These are phyloP conservation scores for Solenopsis fugax DNA, from an alignment of 1,140 invertebrate species.

Conservation along the genomic window DNA sequence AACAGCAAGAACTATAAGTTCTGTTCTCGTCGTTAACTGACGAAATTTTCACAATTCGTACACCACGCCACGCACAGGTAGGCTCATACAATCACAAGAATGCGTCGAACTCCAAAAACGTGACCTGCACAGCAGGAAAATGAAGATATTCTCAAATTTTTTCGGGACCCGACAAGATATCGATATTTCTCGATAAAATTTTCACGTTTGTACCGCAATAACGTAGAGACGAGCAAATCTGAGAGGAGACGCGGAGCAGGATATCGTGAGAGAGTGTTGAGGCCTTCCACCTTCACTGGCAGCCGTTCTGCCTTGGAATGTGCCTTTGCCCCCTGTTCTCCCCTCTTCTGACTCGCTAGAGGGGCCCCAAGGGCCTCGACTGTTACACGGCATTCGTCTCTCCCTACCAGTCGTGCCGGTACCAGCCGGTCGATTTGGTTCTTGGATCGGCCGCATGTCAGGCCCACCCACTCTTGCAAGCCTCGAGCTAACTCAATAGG, in stretches of 20 bases:
- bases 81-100: neutral
- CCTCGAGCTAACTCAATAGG: slow-evolving; percentile 48
- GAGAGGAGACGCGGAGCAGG: slow-evolving; percentile 54
- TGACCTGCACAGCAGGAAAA: neutral
- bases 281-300: slow-evolving; percentile 76
- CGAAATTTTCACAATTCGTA: slow-evolving; percentile 3
- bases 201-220: neutral
- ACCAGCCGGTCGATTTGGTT: slow-evolving; percentile 66
- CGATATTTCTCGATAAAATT: neutral
- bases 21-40: neutral
- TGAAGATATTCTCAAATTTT: neutral
- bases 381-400: slow-evolving; percentile 61
- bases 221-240: neutral
- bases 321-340: slow-evolving; percentile 77
- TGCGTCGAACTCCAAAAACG: neutral
- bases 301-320: slow-evolving; percentile 81
- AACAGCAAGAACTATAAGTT: neutral
- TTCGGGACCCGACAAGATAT: neutral
- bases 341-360: slow-evolving; percentile 48
- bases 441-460: slow-evolving; percentile 50
- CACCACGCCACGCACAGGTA: neutral
- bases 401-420: slow-evolving; percentile 32
- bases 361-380: slow-evolving; percentile 73
- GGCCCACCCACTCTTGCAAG: slow-evolving; percentile 68
- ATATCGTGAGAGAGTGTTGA: slow-evolving; percentile 75